phyloP scores from a whole-genome alignment of 64 coral and sea anemone genomes.

The Montipora foliosa region DNA sequence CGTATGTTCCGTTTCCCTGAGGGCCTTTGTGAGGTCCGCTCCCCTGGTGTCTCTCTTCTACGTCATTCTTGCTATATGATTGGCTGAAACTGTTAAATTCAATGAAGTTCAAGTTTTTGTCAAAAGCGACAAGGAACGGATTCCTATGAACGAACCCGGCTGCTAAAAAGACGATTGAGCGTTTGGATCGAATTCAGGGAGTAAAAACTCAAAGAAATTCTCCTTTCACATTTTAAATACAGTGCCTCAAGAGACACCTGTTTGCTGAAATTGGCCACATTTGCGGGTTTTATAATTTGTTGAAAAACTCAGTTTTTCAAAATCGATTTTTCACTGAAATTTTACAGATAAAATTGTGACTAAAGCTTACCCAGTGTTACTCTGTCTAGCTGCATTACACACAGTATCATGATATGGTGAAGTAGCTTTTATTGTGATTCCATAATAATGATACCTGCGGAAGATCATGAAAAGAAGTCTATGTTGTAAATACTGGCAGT shows the following conservation, averaged over 20 bases:
- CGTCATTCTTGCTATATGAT: slow-evolving; percentile 90
- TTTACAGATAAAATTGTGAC: too few relatives aligned
- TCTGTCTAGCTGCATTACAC: slow-evolving; percentile 91
- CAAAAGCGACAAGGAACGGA: background rate
- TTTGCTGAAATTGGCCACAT: too few relatives aligned
- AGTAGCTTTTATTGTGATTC: slow-evolving; percentile 94
- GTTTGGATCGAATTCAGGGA: too few relatives aligned
- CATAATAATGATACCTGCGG: slow-evolving; percentile 97
- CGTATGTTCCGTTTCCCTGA: slow-evolving; percentile 72
- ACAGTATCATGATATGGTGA: slow-evolving; percentile 97
- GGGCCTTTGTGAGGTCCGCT: slow-evolving; percentile 52
- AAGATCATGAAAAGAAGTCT: background rate
- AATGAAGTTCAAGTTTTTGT: background rate
- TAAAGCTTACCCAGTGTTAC: slow-evolving; percentile 79
- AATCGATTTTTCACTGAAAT: too few relatives aligned
- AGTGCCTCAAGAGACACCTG: too few relatives aligned
- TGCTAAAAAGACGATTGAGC: too few relatives aligned
- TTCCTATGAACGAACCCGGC: too few relatives aligned
- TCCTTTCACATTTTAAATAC: too few relatives aligned
- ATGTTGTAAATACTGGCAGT: background rate
- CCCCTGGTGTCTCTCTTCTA: slow-evolving; percentile 71
- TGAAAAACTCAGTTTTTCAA: too few relatives aligned
- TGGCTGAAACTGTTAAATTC: slow-evolving; percentile 77
- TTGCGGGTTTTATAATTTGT: too few relatives aligned
- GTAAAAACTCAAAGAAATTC: too few relatives aligned